These are phyloP conservation scores for Porites rus DNA, from an alignment of 92 coral and sea anemone genomes.

Conservation along the genomic window DNA sequence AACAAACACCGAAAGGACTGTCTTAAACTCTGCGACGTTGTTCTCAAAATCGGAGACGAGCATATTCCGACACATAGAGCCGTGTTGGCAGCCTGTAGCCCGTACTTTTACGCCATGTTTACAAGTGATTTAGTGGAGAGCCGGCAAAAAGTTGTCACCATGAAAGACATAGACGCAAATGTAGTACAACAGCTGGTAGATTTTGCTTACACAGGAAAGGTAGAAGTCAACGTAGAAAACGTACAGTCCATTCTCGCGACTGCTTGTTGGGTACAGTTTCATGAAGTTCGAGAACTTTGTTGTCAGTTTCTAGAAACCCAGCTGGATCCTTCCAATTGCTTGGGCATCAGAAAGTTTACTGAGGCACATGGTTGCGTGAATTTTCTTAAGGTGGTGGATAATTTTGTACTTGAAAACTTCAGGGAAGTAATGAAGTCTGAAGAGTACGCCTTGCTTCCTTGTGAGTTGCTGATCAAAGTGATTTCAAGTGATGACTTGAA, in stretches of 20 bases:
- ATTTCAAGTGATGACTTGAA: constrained; percentile 96
- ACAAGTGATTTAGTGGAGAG: constrained; percentile 97
- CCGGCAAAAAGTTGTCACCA: constrained; percentile 90
- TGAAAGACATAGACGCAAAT: constrained; percentile 90
- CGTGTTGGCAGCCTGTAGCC: constrained; percentile 94
- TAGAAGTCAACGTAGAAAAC: constrained; percentile 90
- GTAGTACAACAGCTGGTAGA: constrained; percentile 91
- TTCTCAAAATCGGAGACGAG: constrained; percentile 89
- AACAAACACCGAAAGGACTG: constrained; percentile 94
- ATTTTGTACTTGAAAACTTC: constrained; percentile 89
- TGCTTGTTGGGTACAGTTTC: constrained; percentile 90
- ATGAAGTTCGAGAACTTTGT: constrained; percentile 94
- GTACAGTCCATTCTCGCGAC: constrained; percentile 92
- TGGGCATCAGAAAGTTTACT: constrained; percentile 95
- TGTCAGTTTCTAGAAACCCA: constrained; percentile 96
- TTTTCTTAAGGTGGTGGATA: constrained; percentile 88
- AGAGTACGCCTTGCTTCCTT: constrained; percentile 93
- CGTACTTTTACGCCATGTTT: constrained; percentile 99
- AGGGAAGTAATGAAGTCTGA: constrained; percentile 93
- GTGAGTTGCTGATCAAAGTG: constrained; percentile 91
- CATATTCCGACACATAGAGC: constrained; percentile 93
- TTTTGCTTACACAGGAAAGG: constrained; percentile 92
- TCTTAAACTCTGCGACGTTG: constrained; percentile 95
- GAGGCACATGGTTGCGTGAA: constrained; percentile 95
- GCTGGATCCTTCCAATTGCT: constrained; percentile 95